Conservation (phyloP, 2,797 vertebrate species). For the Karalla daura region DNA sequence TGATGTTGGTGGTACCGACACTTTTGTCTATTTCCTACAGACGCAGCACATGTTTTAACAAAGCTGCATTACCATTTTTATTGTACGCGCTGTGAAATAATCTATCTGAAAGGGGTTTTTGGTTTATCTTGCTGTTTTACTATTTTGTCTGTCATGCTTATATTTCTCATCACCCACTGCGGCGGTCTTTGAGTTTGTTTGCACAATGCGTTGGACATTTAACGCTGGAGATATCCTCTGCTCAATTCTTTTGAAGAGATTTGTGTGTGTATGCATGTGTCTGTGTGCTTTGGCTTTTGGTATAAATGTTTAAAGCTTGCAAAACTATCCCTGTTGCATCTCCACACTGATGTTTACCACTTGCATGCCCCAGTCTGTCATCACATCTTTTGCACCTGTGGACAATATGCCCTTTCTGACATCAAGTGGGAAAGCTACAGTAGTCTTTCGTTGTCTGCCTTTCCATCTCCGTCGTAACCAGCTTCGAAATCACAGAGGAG, state of each 20-base stretch:
- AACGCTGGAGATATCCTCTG: constrained; percentile 1
- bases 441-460: neutral
- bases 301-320: neutral
- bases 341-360: neutral
- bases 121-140: no score
- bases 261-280: neutral
- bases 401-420: neutral
- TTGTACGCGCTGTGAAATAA: no score
- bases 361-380: neutral
- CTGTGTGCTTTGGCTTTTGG: neutral
- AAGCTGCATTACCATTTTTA: no score
- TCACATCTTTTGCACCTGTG: neutral
- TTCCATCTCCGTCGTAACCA: constrained; percentile 5
- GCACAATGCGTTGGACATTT: constrained; percentile 2
- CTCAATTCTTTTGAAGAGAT: neutral
- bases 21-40: no score
- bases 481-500: constrained; percentile 8
- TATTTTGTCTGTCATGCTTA: no score
- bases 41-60: no score
- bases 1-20: no score
- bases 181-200: constrained; percentile 6
- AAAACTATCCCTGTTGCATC: neutral
- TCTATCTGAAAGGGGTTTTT: no score
- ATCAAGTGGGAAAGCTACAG: neutral
- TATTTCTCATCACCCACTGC: no score